phyloP scores from a whole-genome alignment of 2,797 vertebrate species.

The Falco naumanni region DNA sequence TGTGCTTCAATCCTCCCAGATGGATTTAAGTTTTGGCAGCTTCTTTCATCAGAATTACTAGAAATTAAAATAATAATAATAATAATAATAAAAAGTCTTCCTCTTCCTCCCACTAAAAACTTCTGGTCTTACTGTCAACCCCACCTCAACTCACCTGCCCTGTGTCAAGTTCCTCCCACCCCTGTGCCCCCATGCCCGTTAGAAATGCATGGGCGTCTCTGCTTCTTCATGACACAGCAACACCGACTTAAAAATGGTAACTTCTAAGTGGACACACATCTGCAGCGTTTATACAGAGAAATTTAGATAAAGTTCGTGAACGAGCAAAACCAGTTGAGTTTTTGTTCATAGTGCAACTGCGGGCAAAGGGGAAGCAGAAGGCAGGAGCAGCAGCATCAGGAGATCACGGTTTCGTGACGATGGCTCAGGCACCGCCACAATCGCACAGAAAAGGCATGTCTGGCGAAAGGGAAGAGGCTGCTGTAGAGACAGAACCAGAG shows the following conservation, averaged over 20 bases:
- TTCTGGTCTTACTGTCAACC: not conserved
- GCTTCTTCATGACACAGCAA: not conserved
- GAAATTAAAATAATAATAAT: not conserved
- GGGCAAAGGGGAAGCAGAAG: not conserved
- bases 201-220: fast-evolving
- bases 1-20: fast-evolving
- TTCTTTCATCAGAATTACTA: not conserved
- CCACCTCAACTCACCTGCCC: not conserved
- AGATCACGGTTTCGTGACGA: fast-evolving
- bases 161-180: fast-evolving
- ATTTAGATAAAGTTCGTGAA: not conserved
- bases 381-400: not conserved
- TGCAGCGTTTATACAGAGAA: fast-evolving
- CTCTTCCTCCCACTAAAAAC: not conserved
- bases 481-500: not conserved
- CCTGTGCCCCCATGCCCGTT: not conserved
- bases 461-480: not conserved
- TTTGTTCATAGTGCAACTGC: not conserved
- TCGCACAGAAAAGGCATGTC: not conserved
- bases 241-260: fast-evolving
- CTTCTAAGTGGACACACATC: not conserved
- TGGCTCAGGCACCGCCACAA: not conserved
- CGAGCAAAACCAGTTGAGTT: not conserved
- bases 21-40: not conserved
- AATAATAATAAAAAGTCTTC: no score